Percentiles rank a stretch among this genome's conserved stretches.
Evolutionary conservation across 2,797 vertebrate genomes (phyloP).

Genomic region (Macropus fuliginosus): DNA sequence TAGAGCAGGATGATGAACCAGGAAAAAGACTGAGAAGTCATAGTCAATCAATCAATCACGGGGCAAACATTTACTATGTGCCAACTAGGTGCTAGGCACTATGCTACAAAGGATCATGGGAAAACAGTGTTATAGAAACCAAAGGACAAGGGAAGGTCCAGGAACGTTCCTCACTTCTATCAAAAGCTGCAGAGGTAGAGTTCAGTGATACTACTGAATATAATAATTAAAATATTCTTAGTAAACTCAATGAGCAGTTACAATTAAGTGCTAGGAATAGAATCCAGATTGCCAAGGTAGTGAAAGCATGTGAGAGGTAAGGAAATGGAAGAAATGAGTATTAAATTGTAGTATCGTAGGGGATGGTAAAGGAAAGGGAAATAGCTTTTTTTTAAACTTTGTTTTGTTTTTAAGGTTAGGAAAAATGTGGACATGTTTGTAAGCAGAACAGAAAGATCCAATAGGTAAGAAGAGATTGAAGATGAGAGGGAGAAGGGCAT

Average conservation of each 20-base stretch:
- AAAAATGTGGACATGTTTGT: background rate
- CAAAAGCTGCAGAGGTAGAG: background rate
- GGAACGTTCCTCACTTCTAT: background rate
- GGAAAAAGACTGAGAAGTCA: background rate
- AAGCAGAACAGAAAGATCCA: background rate
- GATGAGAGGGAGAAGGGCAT: background rate
- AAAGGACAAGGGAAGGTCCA: background rate
- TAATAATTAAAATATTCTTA: background rate
- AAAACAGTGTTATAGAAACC: background rate
- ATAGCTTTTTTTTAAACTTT: background rate
- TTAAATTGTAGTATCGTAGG: background rate
- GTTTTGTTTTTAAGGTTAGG: background rate
- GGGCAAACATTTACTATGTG: background rate
- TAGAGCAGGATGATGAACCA: background rate
- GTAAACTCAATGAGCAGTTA: background rate
- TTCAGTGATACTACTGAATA: background rate
- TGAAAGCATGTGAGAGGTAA: background rate
- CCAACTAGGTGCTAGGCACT: background rate
- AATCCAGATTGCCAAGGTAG: background rate
- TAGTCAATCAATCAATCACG: background rate
- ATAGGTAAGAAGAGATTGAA: background rate
- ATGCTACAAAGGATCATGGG: background rate
- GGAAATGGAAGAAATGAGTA: background rate
- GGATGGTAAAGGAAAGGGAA: background rate
- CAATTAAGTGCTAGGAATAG: background rate